Base-by-base conservation (phyloP, 2,888 invertebrate genomes). In the Balanococcus diminutus region DNA sequence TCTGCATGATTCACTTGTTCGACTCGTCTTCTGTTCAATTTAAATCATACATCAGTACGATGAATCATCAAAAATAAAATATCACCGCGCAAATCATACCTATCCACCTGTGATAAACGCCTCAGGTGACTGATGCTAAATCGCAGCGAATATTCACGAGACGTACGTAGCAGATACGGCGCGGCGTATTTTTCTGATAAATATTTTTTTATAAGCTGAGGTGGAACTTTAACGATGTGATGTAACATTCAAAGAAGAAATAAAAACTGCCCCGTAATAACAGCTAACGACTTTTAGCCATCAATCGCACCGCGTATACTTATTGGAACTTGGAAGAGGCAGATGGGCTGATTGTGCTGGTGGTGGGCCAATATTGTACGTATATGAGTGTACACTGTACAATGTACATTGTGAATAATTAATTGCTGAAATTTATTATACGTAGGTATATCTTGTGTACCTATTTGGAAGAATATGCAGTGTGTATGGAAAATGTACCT, bases 201-300 rank as follows among this genome's bases (percentile, higher is more conserved):
- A 32, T 75, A 75, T 75, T 75, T 51, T 67, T 75, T 72, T n/a
- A 75, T 75, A 75, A 75, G 36, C 32, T 32, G 5, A 32, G 75
- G 36, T 32, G 19, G 5, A 75, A 75, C 75, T 6, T 75, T 75
- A 75, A 75, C 16, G 75, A 75, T 32, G 36, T 75, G 75, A 75
- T 75, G 36, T 75, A 75, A 75, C 32, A 75, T 28, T 32, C 32
- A 11, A 67, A 51, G 28, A 25, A 67, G 67, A 67, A 75, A 28
- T 8, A 67, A 75, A 75, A 75, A 75, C 75, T 75, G 75, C 75
- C 36, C 75, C 36, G 75, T 75, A 75, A 75, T 75, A 75, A 31
- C 75, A 75, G 75, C 19, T 75, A 75, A 75, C 75, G 75, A 75
- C 75, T 75, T 75, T 75, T 75, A 75, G 36, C 36, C 75, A 75